Evolutionary conservation across 2,888 invertebrate species (phyloP), one percentile per base, ranked within the genome.

Genomic region (Empis stercorea): DNA sequence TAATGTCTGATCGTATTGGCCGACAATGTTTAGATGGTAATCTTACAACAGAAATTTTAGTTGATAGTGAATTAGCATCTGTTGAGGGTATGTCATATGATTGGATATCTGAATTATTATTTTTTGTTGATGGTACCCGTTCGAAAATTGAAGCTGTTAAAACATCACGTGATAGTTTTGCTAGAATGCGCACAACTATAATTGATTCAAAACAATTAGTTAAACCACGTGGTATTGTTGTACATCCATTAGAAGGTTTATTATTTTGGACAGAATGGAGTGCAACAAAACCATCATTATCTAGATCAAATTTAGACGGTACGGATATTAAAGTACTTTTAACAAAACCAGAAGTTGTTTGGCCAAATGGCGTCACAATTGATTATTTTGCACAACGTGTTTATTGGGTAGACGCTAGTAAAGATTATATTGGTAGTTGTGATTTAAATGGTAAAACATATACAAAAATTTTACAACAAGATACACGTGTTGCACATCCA

Each of bases 221-320:
- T 9, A 84, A 83, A 56, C 89, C 89, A 0, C 71, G 87, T 51
- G 84, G 88, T 10, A 84, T 93, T 46, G 84, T 84, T 0, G 78
- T 92, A 1, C 89, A 92, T 70, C 91, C 92, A 0, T 75, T 75
- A 59, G 78, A 79, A 44, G 89, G 89, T 48, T 84, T 80, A 55
- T 52, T 76, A 64, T 92, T 86, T 63, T 89, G 89, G 87, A 87
- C 89, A 0, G 92, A 93, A 62, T 91, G 89, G 89, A 84, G 86
- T 5, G 73, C 76, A 4, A 74, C 73, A n/a, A 76, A 77, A 53
- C 87, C 91, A 0, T 81, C 84, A 0, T 80, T 93, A 9, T 84
- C 82, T 9, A 73, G 87, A 45, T 82, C 89, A 0, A 81, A 84
- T 61, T 72, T 91, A 51, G 88, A 91, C 61, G 92, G 92, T 1